phyloP scores from a whole-genome alignment of 2,888 invertebrate genomes.

The Stomorhina lunata region DNA sequence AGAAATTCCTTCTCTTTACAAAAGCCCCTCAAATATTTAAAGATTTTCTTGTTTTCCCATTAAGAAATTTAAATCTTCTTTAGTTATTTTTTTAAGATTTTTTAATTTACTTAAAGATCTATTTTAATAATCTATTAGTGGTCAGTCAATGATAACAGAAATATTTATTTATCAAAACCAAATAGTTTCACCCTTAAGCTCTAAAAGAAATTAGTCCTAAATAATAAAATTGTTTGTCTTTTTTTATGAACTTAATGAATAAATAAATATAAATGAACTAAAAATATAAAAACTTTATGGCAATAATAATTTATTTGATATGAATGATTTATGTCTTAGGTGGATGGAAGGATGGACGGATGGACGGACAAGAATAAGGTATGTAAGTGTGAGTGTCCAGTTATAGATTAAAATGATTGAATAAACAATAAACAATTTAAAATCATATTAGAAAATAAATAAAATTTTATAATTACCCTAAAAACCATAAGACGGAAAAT shows the following conservation, averaged over 20 bases:
- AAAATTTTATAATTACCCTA: conserved; percentile 56
- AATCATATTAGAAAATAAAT: conserved; percentile 40
- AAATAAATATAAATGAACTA: conserved; percentile 42
- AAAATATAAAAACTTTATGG: conserved; percentile 40
- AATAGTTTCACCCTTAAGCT: conserved; percentile 31
- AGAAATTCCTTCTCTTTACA: neutral
- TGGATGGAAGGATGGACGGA: neutral
- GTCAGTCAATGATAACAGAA: conserved; percentile 31
- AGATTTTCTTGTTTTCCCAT: neutral
- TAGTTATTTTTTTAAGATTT: neutral
- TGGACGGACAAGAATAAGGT: neutral
- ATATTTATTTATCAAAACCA: neutral
- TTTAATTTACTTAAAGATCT: conserved; percentile 1
- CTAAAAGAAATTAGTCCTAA: conserved; percentile 19
- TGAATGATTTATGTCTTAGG: conserved; percentile 44
- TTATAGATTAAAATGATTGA: conserved; percentile 59
- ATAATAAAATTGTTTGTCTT: conserved; percentile 42
- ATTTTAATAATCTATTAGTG: conserved; percentile 50
- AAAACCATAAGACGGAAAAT: conserved; percentile 49
- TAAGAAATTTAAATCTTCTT: neutral
- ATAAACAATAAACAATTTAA: conserved; percentile 63
- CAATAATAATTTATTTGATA: conserved; percentile 37
- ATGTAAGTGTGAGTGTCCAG: conserved; percentile 31
- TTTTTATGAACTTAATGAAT: neutral
- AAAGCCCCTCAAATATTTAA: neutral